A percentile compares a stretch with the other conserved stretches of the same genome.
Evolutionary conservation across 2,797 vertebrate genomes (phyloP).

Genomic region (Eidolon dupreanum): DNA sequence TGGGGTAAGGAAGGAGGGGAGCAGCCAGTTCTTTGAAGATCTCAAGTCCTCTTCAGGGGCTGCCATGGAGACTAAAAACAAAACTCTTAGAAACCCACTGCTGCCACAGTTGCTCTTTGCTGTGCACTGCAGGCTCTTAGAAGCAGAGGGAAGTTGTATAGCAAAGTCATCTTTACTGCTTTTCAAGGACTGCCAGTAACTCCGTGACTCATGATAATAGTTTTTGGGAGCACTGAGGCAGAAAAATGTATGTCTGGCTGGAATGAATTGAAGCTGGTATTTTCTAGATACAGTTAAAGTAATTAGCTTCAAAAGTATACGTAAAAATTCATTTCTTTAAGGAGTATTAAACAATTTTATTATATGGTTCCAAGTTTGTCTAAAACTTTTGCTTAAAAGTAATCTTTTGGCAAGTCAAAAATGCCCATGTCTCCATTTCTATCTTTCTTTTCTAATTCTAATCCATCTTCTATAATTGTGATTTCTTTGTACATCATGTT

Average conservation of each 20-base stretch:
- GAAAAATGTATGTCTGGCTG: slow-evolving; percentile 36
- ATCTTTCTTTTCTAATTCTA: not conserved
- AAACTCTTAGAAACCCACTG: not conserved
- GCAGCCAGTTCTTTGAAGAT: not conserved
- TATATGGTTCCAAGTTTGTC: slow-evolving; percentile 36
- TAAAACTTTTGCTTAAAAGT: slow-evolving; percentile 42
- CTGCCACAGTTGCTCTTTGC: not conserved
- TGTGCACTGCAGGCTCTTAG: not conserved
- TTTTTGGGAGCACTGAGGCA: not conserved
- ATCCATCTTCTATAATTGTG: not conserved
- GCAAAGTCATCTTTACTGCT: not conserved
- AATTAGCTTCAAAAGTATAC: slow-evolving; percentile 22
- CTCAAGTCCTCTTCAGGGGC: not conserved
- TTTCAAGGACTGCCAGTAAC: not conserved
- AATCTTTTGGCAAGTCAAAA: not conserved
- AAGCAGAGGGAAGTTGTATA: not conserved
- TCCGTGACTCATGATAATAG: not conserved
- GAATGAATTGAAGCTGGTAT: slow-evolving; percentile 1
- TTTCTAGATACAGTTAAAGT: slow-evolving; percentile 14
- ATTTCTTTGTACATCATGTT: not conserved
- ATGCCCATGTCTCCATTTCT: not conserved
- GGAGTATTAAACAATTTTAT: slow-evolving; percentile 38
- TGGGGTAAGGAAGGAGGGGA: not conserved
- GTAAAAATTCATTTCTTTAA: slow-evolving; percentile 14
- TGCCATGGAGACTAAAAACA: not conserved